phyloP scores from a whole-genome alignment of 2,113 vertebrate genomes.

The Crotalus helleri region DNA sequence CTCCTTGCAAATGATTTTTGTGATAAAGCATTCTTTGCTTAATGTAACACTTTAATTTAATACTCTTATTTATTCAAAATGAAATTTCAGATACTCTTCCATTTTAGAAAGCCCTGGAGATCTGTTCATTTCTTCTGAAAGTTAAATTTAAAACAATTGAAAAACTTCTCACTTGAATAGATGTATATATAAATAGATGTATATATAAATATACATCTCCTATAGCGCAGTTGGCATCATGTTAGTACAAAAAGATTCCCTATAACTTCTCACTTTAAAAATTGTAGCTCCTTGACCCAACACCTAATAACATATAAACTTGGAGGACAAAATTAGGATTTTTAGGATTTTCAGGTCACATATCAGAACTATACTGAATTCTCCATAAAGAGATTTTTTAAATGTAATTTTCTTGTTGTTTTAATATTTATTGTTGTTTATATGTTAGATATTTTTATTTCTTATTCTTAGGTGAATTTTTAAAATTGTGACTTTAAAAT shows the following conservation, averaged over 20 bases:
- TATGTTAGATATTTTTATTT: neutral
- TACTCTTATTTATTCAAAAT: neutral
- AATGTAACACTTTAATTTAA: neutral
- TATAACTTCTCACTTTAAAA: neutral
- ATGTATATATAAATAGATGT: neutral
- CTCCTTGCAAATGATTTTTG: neutral
- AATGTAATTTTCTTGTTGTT: neutral
- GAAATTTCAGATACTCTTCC: neutral
- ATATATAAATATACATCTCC: too few species aligned
- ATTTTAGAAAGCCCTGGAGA: neutral
- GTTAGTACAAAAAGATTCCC: too few species aligned
- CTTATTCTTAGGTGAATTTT: neutral
- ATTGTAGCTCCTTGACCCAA: neutral
- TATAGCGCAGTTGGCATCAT: too few species aligned
- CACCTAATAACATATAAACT: neutral
- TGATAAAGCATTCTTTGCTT: neutral
- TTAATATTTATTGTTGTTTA: neutral
- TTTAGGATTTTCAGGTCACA: neutral
- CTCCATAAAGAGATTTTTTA: neutral
- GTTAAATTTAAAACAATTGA: neutral
- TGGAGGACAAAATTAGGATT: neutral
- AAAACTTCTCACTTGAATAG: neutral
- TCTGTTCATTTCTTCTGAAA: neutral
- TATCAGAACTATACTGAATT: neutral
- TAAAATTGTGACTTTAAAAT: neutral